Percentiles rank a stretch among this genome's conserved stretches.
phyloP scores from a whole-genome alignment of 1,140 invertebrate genomes.

The Drosophila aff. region DNA sequence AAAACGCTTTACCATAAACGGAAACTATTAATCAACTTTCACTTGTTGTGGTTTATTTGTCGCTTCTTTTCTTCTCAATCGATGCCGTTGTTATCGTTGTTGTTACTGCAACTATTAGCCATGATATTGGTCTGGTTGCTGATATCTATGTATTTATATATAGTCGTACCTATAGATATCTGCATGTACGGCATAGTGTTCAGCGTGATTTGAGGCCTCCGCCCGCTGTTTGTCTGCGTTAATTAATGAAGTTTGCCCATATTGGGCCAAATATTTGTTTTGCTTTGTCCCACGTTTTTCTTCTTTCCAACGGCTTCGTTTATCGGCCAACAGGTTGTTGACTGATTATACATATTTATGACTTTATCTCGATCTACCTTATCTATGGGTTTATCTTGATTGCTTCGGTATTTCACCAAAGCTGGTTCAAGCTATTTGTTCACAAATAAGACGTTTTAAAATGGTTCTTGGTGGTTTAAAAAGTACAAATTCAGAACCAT shows the following conservation, averaged over 20 bases:
- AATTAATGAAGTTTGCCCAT: slow-evolving; percentile 55
- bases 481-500: background rate
- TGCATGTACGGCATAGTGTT: background rate
- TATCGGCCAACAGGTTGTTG: slow-evolving; percentile 62
- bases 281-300: slow-evolving; percentile 31
- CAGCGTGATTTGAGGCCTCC: slow-evolving; percentile 10
- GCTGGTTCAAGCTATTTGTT: slow-evolving; percentile 1
- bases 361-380: slow-evolving; percentile 50
- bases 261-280: slow-evolving; percentile 40
- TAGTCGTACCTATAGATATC: background rate
- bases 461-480: background rate
- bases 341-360: slow-evolving; percentile 60
- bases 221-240: slow-evolving; percentile 22
- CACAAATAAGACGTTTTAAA: slow-evolving; percentile 1
- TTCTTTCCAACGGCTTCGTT: slow-evolving; percentile 4
- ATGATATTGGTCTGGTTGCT: slow-evolving; percentile 13
- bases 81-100: slow-evolving; percentile 15
- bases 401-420: slow-evolving; percentile 10
- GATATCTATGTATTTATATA: slow-evolving; percentile 2
- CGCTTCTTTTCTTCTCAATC: slow-evolving; percentile 8
- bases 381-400: slow-evolving; percentile 54
- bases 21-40: slow-evolving; percentile 81
- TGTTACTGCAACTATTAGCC: slow-evolving; percentile 16
- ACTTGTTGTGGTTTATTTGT: slow-evolving; percentile 56
- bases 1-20: slow-evolving; percentile 63